Base-by-base conservation (phyloP, 2,888 invertebrate species). In the Bhutanitis thaidina region DNA sequence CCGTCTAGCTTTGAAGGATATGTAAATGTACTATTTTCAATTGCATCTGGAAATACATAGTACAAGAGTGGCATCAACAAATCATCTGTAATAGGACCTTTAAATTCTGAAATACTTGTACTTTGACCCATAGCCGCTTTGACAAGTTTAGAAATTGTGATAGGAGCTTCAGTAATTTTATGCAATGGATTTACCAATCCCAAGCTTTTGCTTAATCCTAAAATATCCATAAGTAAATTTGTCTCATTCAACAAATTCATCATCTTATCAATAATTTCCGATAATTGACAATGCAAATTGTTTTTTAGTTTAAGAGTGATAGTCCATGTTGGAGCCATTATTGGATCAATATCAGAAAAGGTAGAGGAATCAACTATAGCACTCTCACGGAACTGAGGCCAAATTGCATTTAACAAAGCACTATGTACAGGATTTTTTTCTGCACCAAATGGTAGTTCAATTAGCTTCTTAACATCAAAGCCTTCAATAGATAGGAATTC, bases 11-110 rank as follows among this genome's bases (percentile, higher is more conserved):
- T 71, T 36, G 83, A 77, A 36, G 82, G 80, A 68, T 93, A 93
- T 1, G 90, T 87, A 72, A 85, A 90, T 40, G 77, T 86, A 52
- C 90, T 77, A 53, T 92, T 90, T 50, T 93, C 91, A 59, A 95
- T 93, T 49, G 96, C 96, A 91, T 97, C 97, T 46, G 97, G 97
- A 74, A 97, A 97, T 16, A 97, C 81, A 77, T 94, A 97, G 71
- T 94, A 94, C 43, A 98, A 75, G 61, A 97, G 91, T 36, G 94
- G 92, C 74, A 94, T 93, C 32, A 98, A 80, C 56, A 94, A 86
- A 27, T 94, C 93, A 65, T 94, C 94, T 10, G 93, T 86, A 66
- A 98, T 93, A 0, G 97, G 96, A 0, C 96, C 95, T 51, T 88
- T 88, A 57, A 88, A 88, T 49, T 93, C 93, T n/a, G 92, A 84